Evolutionary conservation across 1,140 invertebrate genomes (phyloP), one percentile per base, ranked within the genome.

Genomic region (Trichonephila clavipes): DNA sequence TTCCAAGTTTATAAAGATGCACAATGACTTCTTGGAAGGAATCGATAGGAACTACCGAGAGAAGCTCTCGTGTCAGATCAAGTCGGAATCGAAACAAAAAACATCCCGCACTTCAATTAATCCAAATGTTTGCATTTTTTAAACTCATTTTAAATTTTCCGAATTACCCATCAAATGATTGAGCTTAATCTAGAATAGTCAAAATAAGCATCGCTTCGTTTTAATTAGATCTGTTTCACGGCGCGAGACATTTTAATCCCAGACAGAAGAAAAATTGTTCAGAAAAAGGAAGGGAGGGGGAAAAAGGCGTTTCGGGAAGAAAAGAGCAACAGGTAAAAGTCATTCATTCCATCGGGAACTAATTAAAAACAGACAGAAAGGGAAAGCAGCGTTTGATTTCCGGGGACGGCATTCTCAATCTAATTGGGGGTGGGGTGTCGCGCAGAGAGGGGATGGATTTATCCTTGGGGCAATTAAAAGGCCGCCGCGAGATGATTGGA

Each of bases 381-480:
- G 51, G 7, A 40, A 58, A 61, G 18, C 61, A 88, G 61, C 62
- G n/a, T 40, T 58, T 81, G 66, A 40, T 69, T 81, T 59, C 66
- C 24, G 58, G 21, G n/a, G n/a, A 21, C 5, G 7, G 24, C 58
- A 44, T 59, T 77, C 12, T 24, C 51, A 90, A 81, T 90, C 88
- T 69, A 90, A 90, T 90, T 90, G 59, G 34, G 69, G n/a, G 14
- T 14, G 10, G 14, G 24, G 14, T 0, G 28, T 3, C 28, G 28
- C 1, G 34, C 14, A 16, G 28, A 18, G 5, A 12, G 72, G 24
- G 66, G 14, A 21, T n/a, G 16, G 7, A 81, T 90, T 90, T 90
- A 81, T 77, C 69, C 88, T 24, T 2, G 69, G n/a, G 72, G 88
- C 69, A 90, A 90, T 90, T 90, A 90, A 90, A 90, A 81, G 69